Base-by-base conservation (phyloP, 1,140 invertebrate species). In the Megalopta genalis region DNA sequence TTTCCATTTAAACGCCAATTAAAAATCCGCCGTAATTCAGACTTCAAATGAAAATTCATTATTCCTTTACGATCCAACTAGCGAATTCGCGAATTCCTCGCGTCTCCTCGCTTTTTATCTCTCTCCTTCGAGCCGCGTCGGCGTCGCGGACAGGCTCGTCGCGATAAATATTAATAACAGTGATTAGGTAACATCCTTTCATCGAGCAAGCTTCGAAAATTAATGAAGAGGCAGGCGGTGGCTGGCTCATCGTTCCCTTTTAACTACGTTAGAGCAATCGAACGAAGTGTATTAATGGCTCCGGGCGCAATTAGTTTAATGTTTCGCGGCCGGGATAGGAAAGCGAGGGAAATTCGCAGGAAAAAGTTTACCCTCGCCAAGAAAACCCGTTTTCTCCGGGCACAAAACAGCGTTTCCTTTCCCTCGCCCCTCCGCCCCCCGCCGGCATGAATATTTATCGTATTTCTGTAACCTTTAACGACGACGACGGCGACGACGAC, bases 401-500 rank as follows among this genome's bases (percentile, higher is more conserved):
- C n/a, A 21, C 16, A 18, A 21, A 52, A 21, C 49, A 18, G 14
- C 6, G 16, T 52, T 5, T 14, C 16, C 46, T 49, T 4, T 18
- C 7, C 18, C 16, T 18, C 49, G 5, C 1, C 5, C 8, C n/a
- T n/a, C 1, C 54, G 18, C 6, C 12, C 4, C 49, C 1, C 54
- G 21, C 6, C 21, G 6, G 8, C 54, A n/a, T 32, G 27, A 64
- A 64, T 37, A 52, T 63, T 23, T 23, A 64, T 46, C n/a, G 39
- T 23, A 63, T 27, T 67, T 57, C 18, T 67, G 1, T 10, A 59
- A 67, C 18, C 21, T 60, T 81, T n/a, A 42, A 67, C 67, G 18
- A 37, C 59, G 57, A 67, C 32, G 32, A 32, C 32, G 32, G 4
- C 32, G 32, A 32, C 32, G 32, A 32, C 4, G 32, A 32, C 1